Percentiles rank a stretch among this genome's conserved stretches.
These are phyloP conservation scores for Apantesis nais DNA, from an alignment of 2,888 invertebrate genomes.

Conservation along the genomic window DNA sequence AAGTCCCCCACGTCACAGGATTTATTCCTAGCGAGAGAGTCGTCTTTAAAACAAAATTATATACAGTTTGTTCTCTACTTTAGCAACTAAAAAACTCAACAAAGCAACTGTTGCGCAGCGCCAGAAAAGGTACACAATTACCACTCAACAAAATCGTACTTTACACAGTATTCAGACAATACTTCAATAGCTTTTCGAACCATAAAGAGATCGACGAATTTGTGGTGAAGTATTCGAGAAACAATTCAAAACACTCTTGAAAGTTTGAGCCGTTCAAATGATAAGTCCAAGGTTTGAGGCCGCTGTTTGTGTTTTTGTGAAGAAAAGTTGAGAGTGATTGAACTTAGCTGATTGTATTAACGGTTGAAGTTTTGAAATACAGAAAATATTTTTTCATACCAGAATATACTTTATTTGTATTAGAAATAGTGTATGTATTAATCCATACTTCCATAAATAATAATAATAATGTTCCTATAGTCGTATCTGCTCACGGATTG, in stretches of 20 bases:
- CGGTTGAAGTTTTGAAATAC: neutral
- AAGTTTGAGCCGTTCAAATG: constrained; percentile 20
- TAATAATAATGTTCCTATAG: no score
- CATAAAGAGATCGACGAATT: constrained; percentile 17
- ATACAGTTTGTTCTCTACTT: neutral
- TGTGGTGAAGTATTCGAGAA: constrained; percentile 13
- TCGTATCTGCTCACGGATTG: no score
- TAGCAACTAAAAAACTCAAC: neutral
- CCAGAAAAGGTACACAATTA: constrained; percentile 1
- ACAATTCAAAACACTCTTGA: constrained; percentile 18
- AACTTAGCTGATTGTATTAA: constrained; percentile 4
- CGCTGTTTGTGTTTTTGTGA: constrained; percentile 13
- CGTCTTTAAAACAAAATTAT: no score
- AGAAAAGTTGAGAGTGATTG: constrained; percentile 2
- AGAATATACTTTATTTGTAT: no score
- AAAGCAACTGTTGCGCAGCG: neutral
- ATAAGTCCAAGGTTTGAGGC: constrained; percentile 19
- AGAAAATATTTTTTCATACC: neutral
- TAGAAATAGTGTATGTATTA: no score
- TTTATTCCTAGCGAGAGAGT: no score
- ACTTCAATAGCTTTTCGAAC: constrained; percentile 14
- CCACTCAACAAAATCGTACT: constrained; percentile 7
- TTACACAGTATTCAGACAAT: constrained; percentile 10
- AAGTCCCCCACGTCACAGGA: no score
- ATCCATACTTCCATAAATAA: no score